Percentiles rank a stretch among this genome's conserved stretches.
Evolutionary conservation across 2,797 vertebrate species (phyloP).

Genomic region (Melanotaenia nigrans): DNA sequence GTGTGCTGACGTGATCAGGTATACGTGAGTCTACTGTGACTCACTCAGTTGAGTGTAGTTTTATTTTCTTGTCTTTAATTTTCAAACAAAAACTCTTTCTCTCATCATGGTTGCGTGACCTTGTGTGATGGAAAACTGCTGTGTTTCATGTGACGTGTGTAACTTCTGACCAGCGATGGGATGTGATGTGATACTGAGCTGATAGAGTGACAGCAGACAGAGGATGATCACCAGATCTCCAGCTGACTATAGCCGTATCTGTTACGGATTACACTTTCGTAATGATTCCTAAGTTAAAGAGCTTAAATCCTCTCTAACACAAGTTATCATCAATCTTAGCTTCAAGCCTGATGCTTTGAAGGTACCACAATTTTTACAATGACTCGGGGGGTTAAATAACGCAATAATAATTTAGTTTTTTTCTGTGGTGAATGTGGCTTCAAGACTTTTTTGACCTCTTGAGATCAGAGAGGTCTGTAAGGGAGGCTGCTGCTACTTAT

Average conservation of each 20-base stretch:
- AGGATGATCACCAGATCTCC: constrained; percentile 50
- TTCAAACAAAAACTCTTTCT: constrained; percentile 30
- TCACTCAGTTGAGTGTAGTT: constrained; percentile 5
- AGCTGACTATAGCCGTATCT: constrained; percentile 58
- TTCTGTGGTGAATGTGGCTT: constrained; percentile 2
- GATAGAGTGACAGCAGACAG: constrained; percentile 50
- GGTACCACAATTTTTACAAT: background rate
- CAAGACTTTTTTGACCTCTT: background rate
- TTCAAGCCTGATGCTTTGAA: background rate
- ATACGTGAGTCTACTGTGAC: constrained; percentile 8
- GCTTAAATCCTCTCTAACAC: constrained; percentile 60
- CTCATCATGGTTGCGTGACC: constrained; percentile 35
- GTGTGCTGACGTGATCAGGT: constrained; percentile 36
- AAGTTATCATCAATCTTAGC: constrained; percentile 45
- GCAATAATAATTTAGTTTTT: constrained; percentile 3
- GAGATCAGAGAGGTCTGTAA: constrained; percentile 18
- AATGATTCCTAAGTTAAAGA: constrained; percentile 64
- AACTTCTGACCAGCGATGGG: constrained; percentile 45
- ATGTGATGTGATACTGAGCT: constrained; percentile 57
- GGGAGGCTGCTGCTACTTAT: constrained; percentile 12
- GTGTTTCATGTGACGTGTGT: constrained; percentile 44
- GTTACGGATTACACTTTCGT: constrained; percentile 74
- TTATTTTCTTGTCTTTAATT: constrained; percentile 48
- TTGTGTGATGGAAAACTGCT: constrained; percentile 39
- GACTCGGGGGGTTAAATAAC: constrained; percentile 27